Percentiles rank a stretch among this genome's conserved stretches.
Evolutionary conservation across 2,888 invertebrate species (phyloP).

Genomic region (Neocrepidodera transversa): DNA sequence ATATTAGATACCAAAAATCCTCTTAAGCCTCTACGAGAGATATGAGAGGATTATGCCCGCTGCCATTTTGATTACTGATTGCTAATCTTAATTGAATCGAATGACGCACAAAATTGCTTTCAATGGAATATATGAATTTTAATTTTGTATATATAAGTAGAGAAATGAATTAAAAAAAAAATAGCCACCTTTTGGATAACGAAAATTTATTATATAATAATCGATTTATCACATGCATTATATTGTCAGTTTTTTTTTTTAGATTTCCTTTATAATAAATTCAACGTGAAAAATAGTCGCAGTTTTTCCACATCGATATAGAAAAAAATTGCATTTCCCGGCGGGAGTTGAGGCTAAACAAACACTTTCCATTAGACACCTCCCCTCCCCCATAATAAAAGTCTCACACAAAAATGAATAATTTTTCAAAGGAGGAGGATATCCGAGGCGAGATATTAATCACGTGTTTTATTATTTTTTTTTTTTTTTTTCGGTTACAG

Average conservation of each 20-base stretch:
- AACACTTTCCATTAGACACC: constrained; percentile 27
- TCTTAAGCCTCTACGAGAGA: constrained; percentile 24
- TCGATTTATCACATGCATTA: constrained; percentile 1
- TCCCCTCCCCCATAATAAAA: constrained; percentile 17
- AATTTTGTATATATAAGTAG: too few relatives aligned
- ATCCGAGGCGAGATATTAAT: constrained; percentile 20
- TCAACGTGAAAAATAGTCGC: constrained; percentile 7
- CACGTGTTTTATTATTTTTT: constrained; percentile 16
- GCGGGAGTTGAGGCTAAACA: constrained; percentile 9
- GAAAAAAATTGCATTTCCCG: constrained; percentile 23
- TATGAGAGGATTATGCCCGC: constrained; percentile 40
- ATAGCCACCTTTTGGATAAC: too few relatives aligned
- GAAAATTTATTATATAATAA: too few relatives aligned
- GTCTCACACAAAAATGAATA: constrained; percentile 19
- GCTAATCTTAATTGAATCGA: constrained; percentile 37
- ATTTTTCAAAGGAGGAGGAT: constrained; percentile 16
- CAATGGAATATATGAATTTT: constrained; percentile 26
- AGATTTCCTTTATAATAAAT: neutral
- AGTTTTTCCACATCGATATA: constrained; percentile 11
- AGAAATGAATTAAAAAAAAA: too few relatives aligned
- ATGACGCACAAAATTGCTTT: constrained; percentile 25
- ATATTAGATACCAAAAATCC: constrained; percentile 22
- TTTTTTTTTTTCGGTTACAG: too few relatives aligned
- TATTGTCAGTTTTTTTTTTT: constrained; percentile 5
- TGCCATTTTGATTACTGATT: constrained; percentile 40